phyloP scores from a whole-genome alignment of 2,888 invertebrate genomes.

The Eupithecia dodoneata region DNA sequence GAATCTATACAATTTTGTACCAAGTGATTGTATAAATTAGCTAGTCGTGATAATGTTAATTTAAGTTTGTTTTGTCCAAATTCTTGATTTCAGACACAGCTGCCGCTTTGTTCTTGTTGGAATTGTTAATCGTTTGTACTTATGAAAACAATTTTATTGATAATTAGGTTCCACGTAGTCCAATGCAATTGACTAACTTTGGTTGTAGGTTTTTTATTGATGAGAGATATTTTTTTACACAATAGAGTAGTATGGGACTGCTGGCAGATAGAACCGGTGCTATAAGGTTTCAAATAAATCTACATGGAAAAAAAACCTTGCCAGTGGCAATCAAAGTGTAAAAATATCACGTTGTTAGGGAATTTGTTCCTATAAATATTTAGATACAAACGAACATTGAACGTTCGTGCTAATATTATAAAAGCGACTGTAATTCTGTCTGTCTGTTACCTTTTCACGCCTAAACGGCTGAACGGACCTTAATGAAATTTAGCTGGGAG shows the following conservation, averaged over 20 bases:
- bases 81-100: slow-evolving; percentile 57
- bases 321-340: slow-evolving; percentile 31
- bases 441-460: not conserved
- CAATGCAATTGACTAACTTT: slow-evolving; percentile 46
- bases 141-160: slow-evolving; percentile 53
- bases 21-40: slow-evolving; percentile 61
- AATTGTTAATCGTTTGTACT: slow-evolving; percentile 60
- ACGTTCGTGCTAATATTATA: slow-evolving; percentile 13
- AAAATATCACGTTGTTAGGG: slow-evolving; percentile 21
- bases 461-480: not conserved
- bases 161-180: slow-evolving; percentile 44
- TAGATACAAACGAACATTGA: slow-evolving; percentile 34
- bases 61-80: slow-evolving; percentile 64
- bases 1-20: slow-evolving; percentile 53
- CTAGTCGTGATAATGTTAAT: slow-evolving; percentile 66
- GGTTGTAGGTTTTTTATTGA: slow-evolving; percentile 41
- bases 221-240: slow-evolving; percentile 40
- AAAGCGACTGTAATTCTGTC: not conserved
- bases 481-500: not conserved
- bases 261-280: slow-evolving; percentile 43
- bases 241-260: slow-evolving; percentile 32
- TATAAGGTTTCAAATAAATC: slow-evolving; percentile 36
- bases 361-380: slow-evolving; percentile 37
- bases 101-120: slow-evolving; percentile 62
- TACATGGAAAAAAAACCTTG: slow-evolving; percentile 27